Evolutionary conservation across 2,797 vertebrate species (phyloP), one percentile per base, ranked within the genome.

Genomic region (Rachycentron canadum): DNA sequence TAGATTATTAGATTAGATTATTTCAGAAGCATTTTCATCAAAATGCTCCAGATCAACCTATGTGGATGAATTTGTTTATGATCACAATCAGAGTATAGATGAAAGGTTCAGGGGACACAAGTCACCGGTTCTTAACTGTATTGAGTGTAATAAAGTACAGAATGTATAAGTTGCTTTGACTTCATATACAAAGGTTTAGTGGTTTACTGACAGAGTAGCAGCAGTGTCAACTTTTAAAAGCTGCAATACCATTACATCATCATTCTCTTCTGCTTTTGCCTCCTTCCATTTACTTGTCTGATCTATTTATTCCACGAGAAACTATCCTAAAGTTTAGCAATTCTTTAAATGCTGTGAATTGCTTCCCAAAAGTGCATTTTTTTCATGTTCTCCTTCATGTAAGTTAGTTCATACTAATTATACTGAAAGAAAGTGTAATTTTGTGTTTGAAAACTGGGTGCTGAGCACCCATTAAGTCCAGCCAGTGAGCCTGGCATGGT

Each of bases 381-480:
- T 28, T 2, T n/a, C 13, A 60, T 36, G 21, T 69, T 68, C 53
- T 58, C 19, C 43, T 78, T 67, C 53, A 61, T 79, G 30, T 6
- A 64, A 76, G 38, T 78, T 40, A 45, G 63, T 70, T 76, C 64
- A 77, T 65, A 36, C 59, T 73, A 52, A 68, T 59, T 85, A 32
- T 77, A 53, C 40, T 76, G 57, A 88, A 69, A 76, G 68, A 82
- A 81, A 77, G 64, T 65, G 26, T 72, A 4, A 32, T 70, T 78
- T 85, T 76, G 40, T 82, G 55, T 83, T 68, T 77, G 45, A 77
- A 83, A 87, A 80, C 49, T 85, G 76, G 89, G 94, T 95, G 95
- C 85, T 94, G 94, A 93, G 94, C 94, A 89, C 84, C 87, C 78
- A 69, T 56, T 78, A 72, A 67, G 67, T 76, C 56, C 78, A 90